Evolutionary conservation across 2,113 vertebrate species (phyloP), one percentile per base, ranked within the genome.

Genomic region (Sinocyclocheilus grahami): DNA sequence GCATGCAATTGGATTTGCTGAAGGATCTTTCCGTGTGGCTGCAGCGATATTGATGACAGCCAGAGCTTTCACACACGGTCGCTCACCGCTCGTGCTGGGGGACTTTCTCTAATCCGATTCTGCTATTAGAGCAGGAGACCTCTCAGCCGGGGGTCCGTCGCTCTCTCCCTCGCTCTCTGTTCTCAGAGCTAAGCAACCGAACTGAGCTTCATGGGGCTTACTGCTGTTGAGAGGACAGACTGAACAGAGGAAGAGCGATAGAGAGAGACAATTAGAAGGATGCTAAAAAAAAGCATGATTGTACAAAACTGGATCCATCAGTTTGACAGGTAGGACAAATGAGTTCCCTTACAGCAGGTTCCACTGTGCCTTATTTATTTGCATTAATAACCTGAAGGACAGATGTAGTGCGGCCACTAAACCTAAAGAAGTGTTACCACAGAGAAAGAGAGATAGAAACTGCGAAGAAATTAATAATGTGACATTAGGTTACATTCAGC

Each of bases 291-390:
- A 94, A 94, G 94, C 85, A 85, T 89, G 83, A 91, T 90, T 93
- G 89, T 90, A 91, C 88, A 92, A 86, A 94, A 92, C 90, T 88
- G 92, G 93, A 95, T 94, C 92, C 92, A 95, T 95, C 94, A 95
- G 93, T 87, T 62, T 87, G 95, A 95, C 95, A 94, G 91, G 93
- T 95, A 93, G 94, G 95, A 94, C 93, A 93, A 95, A 94, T 91
- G 91, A 93, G 90, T 83, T 85, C 92, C 90, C 93, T 92, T 93
- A 86, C 91, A 89, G 92, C 90, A 89, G 89, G 91, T 87, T 48
- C 88, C 53, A 1, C 78, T 85, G 90, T 90, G 90, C 90, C 80
- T 92, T 93, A 91, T 94, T 93, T 93, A 92, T 95, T 95, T 93
- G 89, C 90, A 90, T 93, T 91, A 90, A 87, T 89, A 90, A 93